phyloP scores from a whole-genome alignment of 2,888 invertebrate species.

The Halictus quadricinctus region DNA sequence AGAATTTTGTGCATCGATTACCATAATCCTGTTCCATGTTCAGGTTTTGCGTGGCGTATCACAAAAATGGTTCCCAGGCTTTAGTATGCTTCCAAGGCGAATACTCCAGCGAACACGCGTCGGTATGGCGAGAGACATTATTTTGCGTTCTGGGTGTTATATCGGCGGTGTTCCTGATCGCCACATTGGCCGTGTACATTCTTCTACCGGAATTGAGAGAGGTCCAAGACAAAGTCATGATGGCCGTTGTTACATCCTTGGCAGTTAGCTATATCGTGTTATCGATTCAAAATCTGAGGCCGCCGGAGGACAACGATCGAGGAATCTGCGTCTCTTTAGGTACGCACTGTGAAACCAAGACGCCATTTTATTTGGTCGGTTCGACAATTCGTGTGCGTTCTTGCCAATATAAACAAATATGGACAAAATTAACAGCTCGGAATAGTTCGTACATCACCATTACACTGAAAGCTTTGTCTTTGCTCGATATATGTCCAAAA shows the following conservation, averaged over 20 bases:
- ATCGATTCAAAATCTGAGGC: slow-evolving; percentile 84
- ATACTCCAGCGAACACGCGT: background rate
- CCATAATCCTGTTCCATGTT: slow-evolving; percentile 24
- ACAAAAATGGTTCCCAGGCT: slow-evolving; percentile 58
- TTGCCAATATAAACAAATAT: background rate
- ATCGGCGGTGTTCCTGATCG: slow-evolving; percentile 85
- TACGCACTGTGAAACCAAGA: slow-evolving; percentile 68
- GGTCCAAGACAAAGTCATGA: slow-evolving; percentile 87
- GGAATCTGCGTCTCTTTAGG: slow-evolving; percentile 84
- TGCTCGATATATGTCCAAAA: too few relatives aligned
- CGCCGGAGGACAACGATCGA: slow-evolving; percentile 58
- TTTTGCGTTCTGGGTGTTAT: slow-evolving; percentile 78
- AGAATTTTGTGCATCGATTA: background rate
- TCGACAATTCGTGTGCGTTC: background rate
- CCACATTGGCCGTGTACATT: slow-evolving; percentile 86
- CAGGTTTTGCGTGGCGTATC: slow-evolving; percentile 78
- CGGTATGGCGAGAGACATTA: slow-evolving; percentile 64
- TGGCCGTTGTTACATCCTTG: slow-evolving; percentile 86
- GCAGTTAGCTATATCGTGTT: slow-evolving; percentile 85
- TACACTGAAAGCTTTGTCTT: too few relatives aligned
- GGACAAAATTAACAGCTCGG: background rate
- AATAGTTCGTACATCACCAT: too few relatives aligned
- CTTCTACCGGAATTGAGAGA: slow-evolving; percentile 86
- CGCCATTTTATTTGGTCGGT: background rate
- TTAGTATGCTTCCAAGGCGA: slow-evolving; percentile 77